Conservation (phyloP, 1,140 invertebrate species). For the Parapsyche elsis region DNA sequence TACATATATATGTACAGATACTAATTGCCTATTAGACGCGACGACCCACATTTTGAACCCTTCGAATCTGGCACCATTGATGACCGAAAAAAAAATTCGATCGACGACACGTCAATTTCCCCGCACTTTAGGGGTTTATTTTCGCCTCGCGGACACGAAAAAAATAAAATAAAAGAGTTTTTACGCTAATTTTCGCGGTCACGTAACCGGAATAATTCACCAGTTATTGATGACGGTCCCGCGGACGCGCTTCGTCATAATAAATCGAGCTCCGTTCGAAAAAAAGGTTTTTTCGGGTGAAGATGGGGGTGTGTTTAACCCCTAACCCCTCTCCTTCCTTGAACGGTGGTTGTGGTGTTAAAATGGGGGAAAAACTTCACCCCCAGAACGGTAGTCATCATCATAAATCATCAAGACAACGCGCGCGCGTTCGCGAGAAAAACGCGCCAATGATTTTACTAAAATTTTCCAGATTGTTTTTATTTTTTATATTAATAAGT, state of each 20-base stretch:
- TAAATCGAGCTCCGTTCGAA: constrained; percentile 20
- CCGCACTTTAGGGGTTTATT: neutral
- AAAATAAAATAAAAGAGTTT: constrained; percentile 19
- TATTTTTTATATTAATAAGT: neutral
- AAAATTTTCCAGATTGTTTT: neutral
- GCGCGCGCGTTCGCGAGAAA: neutral
- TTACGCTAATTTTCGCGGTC: constrained; percentile 25
- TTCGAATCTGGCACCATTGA: neutral
- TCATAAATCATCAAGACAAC: constrained; percentile 30
- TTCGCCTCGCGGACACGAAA: neutral
- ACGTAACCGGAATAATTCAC: constrained; percentile 34
- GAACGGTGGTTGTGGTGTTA: too few relatives aligned
- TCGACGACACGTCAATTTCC: too few relatives aligned
- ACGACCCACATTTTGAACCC: too few relatives aligned
- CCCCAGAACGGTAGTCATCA: constrained; percentile 10
- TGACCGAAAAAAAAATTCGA: neutral
- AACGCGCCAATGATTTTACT: constrained; percentile 5
- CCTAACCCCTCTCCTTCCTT: neutral
- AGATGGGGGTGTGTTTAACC: neutral
- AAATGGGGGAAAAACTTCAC: constrained; percentile 11
- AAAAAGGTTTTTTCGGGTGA: neutral
- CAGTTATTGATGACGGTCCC: constrained; percentile 36
- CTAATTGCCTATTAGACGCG: too few relatives aligned
- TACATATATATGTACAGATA: too few relatives aligned
- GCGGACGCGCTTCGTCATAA: constrained; percentile 23